These are phyloP conservation scores for Octonoba sinensis DNA, from an alignment of 2,888 invertebrate genomes.

Conservation along the genomic window DNA sequence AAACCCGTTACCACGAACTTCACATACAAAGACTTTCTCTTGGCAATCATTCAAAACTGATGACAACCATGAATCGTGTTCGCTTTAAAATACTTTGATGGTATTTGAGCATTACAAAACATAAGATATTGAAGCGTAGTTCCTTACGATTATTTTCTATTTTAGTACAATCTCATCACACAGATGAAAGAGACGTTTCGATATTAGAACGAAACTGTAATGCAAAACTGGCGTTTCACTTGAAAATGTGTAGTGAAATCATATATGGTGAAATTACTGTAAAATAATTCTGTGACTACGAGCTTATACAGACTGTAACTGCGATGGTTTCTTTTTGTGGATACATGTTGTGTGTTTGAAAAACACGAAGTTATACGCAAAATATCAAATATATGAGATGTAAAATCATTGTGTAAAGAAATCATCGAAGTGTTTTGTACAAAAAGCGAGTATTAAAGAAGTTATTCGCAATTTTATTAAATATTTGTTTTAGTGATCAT, in stretches of 20 bases:
- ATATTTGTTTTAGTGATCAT: neutral
- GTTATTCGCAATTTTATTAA: slow-evolving; percentile 33
- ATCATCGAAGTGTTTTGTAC: slow-evolving; percentile 52
- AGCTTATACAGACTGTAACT: slow-evolving; percentile 46
- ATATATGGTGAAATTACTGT: neutral
- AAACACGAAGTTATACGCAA: no score
- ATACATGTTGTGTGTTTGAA: no score
- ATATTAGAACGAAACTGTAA: no score
- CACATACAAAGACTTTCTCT: neutral
- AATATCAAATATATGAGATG: neutral
- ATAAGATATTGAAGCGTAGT: slow-evolving; percentile 36
- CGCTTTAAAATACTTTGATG: slow-evolving; percentile 32
- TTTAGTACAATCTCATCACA: slow-evolving; percentile 27
- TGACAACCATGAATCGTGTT: slow-evolving; percentile 2
- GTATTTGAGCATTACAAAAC: slow-evolving; percentile 26
- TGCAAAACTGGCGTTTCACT: no score
- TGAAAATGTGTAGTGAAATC: no score
- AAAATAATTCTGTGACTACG: slow-evolving; percentile 36
- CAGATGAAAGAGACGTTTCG: neutral
- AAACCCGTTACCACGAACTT: no score
- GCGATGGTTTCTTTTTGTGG: slow-evolving; percentile 24
- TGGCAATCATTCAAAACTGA: slow-evolving; percentile 37
- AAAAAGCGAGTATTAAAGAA: slow-evolving; percentile 44
- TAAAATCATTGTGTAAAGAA: slow-evolving; percentile 15
- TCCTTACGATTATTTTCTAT: slow-evolving; percentile 53